Percentiles rank a stretch among this genome's conserved stretches.
Evolutionary conservation across 2,888 invertebrate genomes (phyloP).

Genomic region (Lasioglossum oenotherae): DNA sequence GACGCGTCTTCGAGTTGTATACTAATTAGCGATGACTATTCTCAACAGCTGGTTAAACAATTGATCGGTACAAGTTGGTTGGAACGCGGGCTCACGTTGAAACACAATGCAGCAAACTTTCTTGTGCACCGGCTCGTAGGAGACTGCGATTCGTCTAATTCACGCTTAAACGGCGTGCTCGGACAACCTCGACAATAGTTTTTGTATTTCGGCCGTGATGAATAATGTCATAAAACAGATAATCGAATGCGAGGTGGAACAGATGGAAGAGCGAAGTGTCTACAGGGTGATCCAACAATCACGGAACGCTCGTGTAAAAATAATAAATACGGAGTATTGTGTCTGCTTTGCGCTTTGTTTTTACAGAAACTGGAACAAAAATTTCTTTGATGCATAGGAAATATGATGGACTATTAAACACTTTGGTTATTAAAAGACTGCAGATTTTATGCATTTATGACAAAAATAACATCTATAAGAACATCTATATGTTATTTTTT

Average conservation of each 20-base stretch:
- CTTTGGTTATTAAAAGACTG: too few species aligned
- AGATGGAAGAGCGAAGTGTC: not conserved
- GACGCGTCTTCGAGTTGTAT: not conserved
- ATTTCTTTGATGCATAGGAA: not conserved
- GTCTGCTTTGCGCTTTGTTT: not conserved
- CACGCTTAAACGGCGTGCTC: slow-evolving; percentile 23
- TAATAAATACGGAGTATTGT: not conserved
- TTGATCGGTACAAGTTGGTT: not conserved
- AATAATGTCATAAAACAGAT: slow-evolving; percentile 21
- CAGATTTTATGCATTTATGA: too few species aligned
- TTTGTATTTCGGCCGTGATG: slow-evolving; percentile 46
- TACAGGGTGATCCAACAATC: not conserved
- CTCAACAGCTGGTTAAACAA: not conserved
- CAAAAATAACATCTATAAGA: too few species aligned
- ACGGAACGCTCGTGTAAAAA: not conserved
- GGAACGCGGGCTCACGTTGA: slow-evolving; percentile 19
- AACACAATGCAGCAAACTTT: slow-evolving; percentile 37
- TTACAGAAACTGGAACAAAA: not conserved
- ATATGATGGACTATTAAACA: not conserved
- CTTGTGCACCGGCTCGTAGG: slow-evolving; percentile 21
- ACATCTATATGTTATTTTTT: too few species aligned
- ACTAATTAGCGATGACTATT: not conserved
- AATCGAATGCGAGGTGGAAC: slow-evolving; percentile 22
- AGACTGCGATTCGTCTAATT: slow-evolving; percentile 50
- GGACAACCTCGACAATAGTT: slow-evolving; percentile 48